Conservation (phyloP, 2,888 invertebrate species). For the Nymphalis urticae region DNA sequence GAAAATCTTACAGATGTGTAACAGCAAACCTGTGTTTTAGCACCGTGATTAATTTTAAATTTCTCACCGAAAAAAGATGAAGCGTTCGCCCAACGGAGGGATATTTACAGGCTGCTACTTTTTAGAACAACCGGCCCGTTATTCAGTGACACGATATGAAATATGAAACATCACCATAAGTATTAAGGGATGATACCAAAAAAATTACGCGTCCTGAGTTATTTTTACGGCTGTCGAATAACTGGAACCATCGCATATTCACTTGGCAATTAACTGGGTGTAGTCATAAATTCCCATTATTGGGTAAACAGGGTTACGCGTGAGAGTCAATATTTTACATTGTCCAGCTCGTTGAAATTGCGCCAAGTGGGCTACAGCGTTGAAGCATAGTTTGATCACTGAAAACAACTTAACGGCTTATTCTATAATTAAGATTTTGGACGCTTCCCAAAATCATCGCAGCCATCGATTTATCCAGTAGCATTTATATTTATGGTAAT, state of each 20-base stretch:
- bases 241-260: conserved; percentile 8
- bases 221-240: background rate
- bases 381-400: conserved; percentile 26
- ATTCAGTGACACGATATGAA: too few species aligned
- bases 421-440: conserved; percentile 35
- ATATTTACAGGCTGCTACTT: too few species aligned
- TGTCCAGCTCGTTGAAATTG: conserved; percentile 24
- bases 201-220: background rate
- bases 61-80: too few species aligned
- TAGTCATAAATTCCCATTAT: conserved; percentile 26
- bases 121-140: too few species aligned
- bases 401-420: conserved; percentile 34
- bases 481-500: background rate
- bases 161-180: too few species aligned
- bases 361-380: conserved; percentile 29
- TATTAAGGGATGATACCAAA: background rate
- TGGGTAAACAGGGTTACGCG: conserved; percentile 28
- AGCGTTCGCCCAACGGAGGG: too few species aligned
- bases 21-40: too few species aligned
- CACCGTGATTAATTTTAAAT: too few species aligned
- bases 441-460: conserved; percentile 24
- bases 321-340: conserved; percentile 30
- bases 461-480: conserved; percentile 15
- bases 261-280: conserved; percentile 19
- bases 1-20: too few species aligned